These are phyloP conservation scores for Donacobius atricapilla DNA, from an alignment of 2,113 vertebrate species.

Conservation along the genomic window DNA sequence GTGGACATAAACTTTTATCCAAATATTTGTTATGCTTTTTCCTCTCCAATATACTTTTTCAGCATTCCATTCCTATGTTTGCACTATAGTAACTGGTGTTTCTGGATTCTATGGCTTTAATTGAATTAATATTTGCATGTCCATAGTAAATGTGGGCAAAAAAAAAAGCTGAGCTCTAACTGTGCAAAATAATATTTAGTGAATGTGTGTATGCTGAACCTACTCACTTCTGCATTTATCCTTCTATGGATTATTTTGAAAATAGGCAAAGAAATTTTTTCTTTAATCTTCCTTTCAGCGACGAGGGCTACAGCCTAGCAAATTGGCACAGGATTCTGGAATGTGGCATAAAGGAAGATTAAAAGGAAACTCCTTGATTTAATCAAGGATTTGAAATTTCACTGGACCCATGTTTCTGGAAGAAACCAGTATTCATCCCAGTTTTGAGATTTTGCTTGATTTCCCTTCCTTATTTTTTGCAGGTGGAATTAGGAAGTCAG, in stretches of 20 bases:
- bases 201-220: not conserved
- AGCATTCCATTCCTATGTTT: not conserved
- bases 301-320: not conserved
- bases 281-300: not conserved
- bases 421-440: not conserved
- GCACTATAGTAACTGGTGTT: not conserved
- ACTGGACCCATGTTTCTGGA: not conserved
- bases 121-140: not conserved
- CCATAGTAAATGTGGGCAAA: not conserved
- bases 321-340: not conserved
- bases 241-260: not conserved
- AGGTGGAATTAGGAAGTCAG: not conserved
- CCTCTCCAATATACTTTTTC: conserved; percentile 4
- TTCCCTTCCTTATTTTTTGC: not conserved
- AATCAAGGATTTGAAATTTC: not conserved
- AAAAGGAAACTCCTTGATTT: not conserved
- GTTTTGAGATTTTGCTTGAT: not conserved
- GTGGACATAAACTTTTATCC: not conserved
- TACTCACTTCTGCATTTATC: not conserved
- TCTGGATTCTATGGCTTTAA: not conserved
- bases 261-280: not conserved
- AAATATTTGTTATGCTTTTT: conserved; percentile 42
- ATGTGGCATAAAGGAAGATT: not conserved
- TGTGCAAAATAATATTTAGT: not conserved
- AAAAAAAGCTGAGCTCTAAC: not conserved